Percentiles rank a stretch among this genome's conserved stretches.
These are phyloP conservation scores for Octonoba sinensis DNA, from an alignment of 2,888 invertebrate species.

Conservation along the genomic window DNA sequence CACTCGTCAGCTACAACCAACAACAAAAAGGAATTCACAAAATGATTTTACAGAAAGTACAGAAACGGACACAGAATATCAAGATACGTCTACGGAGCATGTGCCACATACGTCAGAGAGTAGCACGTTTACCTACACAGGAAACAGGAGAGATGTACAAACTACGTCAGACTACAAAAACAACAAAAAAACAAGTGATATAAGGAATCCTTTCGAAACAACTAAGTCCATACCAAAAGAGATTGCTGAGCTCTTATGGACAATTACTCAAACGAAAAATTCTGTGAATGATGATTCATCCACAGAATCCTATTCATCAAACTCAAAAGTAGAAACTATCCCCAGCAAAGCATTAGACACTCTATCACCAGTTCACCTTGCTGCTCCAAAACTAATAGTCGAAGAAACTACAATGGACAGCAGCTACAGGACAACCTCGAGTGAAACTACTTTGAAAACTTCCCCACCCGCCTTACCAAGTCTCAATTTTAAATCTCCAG, in stretches of 20 bases:
- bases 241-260: conserved; percentile 38
- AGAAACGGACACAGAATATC: not conserved
- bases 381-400: conserved; percentile 55
- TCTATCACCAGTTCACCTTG: conserved; percentile 29
- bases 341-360: not conserved
- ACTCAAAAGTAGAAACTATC: not conserved
- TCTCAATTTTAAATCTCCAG: conserved; percentile 36
- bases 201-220: conserved; percentile 3
- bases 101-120: no score
- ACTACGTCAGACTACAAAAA: no score
- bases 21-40: conserved; percentile 14
- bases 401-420: conserved; percentile 23
- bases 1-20: not conserved
- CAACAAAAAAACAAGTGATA: not conserved
- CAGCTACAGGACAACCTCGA: conserved; percentile 3
- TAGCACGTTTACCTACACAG: no score
- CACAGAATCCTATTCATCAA: not conserved
- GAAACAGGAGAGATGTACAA: no score
- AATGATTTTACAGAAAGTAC: not conserved
- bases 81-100: no score
- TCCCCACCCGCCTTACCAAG: conserved; percentile 12
- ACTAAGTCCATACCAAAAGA: conserved; percentile 38
- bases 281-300: conserved; percentile 21
- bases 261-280: conserved; percentile 38
- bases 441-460: not conserved